Base-by-base conservation (phyloP, 2,797 vertebrate genomes). In the Helarctos malayanus region DNA sequence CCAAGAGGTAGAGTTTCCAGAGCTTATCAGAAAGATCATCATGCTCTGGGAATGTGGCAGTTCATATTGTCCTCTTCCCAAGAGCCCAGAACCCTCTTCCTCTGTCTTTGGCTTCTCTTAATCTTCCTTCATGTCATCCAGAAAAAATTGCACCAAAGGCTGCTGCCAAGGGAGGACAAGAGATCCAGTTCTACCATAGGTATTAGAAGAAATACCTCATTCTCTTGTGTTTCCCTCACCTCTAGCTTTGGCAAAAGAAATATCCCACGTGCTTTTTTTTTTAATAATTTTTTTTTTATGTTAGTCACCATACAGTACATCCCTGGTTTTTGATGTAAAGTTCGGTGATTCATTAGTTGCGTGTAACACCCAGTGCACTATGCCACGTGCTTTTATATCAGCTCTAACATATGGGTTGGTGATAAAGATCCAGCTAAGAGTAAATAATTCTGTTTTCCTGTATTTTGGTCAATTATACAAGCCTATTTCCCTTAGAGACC, bases 161-260 rank as follows among this genome's bases (percentile, higher is more conserved):
- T 86, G 16, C 32, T 80, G 13, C 14, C 23, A 8, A 19, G 45
- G 14, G 5, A 35, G 16, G 27, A 18, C 16, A 5, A 5, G 0
- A 0, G 38, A 76, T 2, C 35, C 15, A 14, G 5, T n/a, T 69
- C 45, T 47, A 2, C 7, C 16, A 8, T 10, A 57, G 18, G n/a
- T 56, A n/a, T 86, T 5, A 75, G 11, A 61, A 21, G 27, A n/a
- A 27, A 35, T 29, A 2, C 15, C 18, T 79, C 7, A 16, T 6
- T 35, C 2, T 10, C 14, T 12, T 5, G 9, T 49, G 68, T 23
- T 57, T 21, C 21, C 13, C 27, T 41, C 6, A 7, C 29, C 23
- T 12, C 16, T 35, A 59, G 47, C 4, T 85, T 61, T 68, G 79
- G 32, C 25, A 63, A 29, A 76, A 47, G 29, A 27, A 84, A 71